Percentiles rank a stretch among this genome's conserved stretches.
These are phyloP conservation scores for Zaprionus africanus DNA, from an alignment of 1,140 invertebrate genomes.

Conservation along the genomic window DNA sequence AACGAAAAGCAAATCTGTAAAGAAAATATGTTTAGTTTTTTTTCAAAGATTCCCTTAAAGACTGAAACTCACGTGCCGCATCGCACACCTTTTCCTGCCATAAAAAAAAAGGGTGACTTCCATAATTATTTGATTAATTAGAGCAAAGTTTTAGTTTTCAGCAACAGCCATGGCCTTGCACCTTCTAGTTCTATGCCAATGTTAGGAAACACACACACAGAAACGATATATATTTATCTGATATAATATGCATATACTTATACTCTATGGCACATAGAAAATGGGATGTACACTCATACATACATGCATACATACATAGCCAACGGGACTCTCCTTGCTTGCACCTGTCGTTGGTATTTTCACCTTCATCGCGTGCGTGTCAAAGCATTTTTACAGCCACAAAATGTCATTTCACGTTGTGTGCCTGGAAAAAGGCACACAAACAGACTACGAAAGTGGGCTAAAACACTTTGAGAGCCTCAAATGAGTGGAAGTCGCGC, in stretches of 20 bases:
- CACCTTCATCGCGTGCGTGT: constrained; percentile 69
- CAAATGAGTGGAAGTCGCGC: neutral
- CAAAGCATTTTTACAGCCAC: constrained; percentile 73
- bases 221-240: neutral
- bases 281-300: constrained; percentile 9
- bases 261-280: neutral
- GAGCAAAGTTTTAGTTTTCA: neutral
- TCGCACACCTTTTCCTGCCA: neutral
- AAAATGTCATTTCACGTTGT: constrained; percentile 76
- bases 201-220: neutral
- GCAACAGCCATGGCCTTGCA: constrained; percentile 7
- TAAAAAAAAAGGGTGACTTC: neutral
- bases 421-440: constrained; percentile 42
- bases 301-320: constrained; percentile 14
- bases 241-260: constrained; percentile 3
- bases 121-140: constrained; percentile 4
- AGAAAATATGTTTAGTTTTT: neutral
- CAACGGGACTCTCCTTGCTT: constrained; percentile 48
- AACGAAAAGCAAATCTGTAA: no score
- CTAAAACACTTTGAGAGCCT: constrained; percentile 18
- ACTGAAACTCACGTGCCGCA: neutral
- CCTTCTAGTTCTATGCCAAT: neutral
- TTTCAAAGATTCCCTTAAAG: neutral
- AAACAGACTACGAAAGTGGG: constrained; percentile 22
- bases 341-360: constrained; percentile 65